Evolutionary conservation across 2,888 invertebrate genomes (phyloP).

Genomic region (Onthophagus sagittarius): DNA sequence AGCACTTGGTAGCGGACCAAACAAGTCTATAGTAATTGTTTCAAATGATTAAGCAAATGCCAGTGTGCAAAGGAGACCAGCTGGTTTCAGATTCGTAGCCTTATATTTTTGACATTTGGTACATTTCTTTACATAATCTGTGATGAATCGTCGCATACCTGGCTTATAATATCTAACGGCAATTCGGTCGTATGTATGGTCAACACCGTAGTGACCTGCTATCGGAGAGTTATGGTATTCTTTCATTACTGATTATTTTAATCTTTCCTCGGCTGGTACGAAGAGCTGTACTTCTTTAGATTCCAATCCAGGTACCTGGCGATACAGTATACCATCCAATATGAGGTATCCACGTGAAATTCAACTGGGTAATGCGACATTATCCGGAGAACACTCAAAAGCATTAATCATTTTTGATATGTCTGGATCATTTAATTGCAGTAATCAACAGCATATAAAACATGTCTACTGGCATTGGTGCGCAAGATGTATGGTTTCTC

Average conservation of each 20-base stretch:
- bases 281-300: constrained; percentile 17
- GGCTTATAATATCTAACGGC: constrained; percentile 31
- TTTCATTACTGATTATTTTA: constrained; percentile 14
- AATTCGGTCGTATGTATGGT: no score
- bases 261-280: constrained; percentile 2
- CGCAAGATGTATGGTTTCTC: constrained; percentile 30
- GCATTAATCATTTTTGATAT: no score
- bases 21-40: no score
- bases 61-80: no score
- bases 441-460: no score
- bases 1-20: constrained; percentile 25
- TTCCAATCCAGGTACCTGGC: constrained; percentile 20
- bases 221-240: constrained; percentile 22
- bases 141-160: constrained; percentile 33
- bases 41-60: no score
- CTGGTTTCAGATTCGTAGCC: no score
- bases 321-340: constrained; percentile 22
- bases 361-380: constrained; percentile 7
- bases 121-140: constrained; percentile 30
- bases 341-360: constrained; percentile 21
- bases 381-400: constrained; percentile 22
- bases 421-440: constrained; percentile 29
- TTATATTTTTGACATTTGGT: no score
- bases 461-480: constrained; percentile 23
- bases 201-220: no score